A percentile compares a stretch with the other conserved stretches of the same genome.
Evolutionary conservation across 2,797 vertebrate species (phyloP).

Genomic region (Enteromius viviparus): DNA sequence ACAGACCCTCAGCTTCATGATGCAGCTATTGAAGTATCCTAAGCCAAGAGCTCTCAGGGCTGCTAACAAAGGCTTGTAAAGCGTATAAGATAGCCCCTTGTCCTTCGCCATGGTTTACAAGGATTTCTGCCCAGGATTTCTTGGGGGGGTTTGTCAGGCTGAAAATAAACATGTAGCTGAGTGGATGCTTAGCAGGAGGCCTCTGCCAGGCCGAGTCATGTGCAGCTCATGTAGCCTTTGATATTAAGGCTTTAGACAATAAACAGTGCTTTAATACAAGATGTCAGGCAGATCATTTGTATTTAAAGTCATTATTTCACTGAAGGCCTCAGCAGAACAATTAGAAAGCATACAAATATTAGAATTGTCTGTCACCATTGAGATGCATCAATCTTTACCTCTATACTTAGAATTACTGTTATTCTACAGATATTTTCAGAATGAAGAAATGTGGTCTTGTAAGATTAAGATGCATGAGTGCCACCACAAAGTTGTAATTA

Average conservation of each 20-base stretch:
- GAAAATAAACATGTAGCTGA: slow-evolving; percentile 25
- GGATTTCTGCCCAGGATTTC: not conserved
- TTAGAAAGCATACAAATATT: not conserved
- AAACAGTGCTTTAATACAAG: slow-evolving; percentile 7
- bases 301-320: not conserved
- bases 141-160: not conserved
- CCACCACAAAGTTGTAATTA: not conserved
- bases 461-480: not conserved
- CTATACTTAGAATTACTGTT: not conserved
- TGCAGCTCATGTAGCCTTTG: slow-evolving; percentile 21
- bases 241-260: slow-evolving; percentile 24
- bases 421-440: not conserved
- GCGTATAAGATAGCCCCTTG: slow-evolving; percentile 27
- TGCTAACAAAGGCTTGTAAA: slow-evolving; percentile 19
- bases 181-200: slow-evolving; percentile 19
- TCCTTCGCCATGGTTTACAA: slow-evolving; percentile 2
- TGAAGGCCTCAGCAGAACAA: not conserved
- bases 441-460: too few species aligned
- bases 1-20: slow-evolving; percentile 18
- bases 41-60: slow-evolving; percentile 11
- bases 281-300: not conserved
- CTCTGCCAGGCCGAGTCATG: not conserved
- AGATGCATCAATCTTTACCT: not conserved
- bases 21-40: not conserved
- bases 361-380: not conserved